These are phyloP conservation scores for Elgaria multicarinata DNA, from an alignment of 2,113 vertebrate species.

Conservation along the genomic window DNA sequence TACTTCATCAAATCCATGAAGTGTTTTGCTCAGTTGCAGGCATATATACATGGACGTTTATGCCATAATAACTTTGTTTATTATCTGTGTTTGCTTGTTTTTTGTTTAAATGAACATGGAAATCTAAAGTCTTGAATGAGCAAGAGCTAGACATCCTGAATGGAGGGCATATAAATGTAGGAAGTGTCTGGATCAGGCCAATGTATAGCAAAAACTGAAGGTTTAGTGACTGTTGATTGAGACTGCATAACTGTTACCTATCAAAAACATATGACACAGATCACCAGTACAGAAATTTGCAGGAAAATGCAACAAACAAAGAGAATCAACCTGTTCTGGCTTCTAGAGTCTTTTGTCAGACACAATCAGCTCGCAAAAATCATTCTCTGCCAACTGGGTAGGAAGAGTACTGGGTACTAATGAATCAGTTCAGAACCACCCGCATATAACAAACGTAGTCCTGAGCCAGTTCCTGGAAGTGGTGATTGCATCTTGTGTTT, in stretches of 20 bases:
- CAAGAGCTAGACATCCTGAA: background rate
- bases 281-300: background rate
- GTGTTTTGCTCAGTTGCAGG: too few relatives aligned
- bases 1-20: too few relatives aligned
- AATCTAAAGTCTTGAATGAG: background rate
- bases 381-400: background rate
- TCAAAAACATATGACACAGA: background rate
- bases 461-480: background rate
- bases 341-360: background rate
- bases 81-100: too few relatives aligned
- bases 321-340: too few relatives aligned
- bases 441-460: background rate
- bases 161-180: too few relatives aligned
- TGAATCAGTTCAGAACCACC: background rate
- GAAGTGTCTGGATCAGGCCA: background rate
- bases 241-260: background rate
- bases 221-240: background rate
- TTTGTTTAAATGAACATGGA: background rate
- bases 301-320: background rate
- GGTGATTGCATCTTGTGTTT: background rate
- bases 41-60: too few relatives aligned
- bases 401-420: too few relatives aligned
- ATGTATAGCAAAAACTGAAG: background rate
- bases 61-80: too few relatives aligned
- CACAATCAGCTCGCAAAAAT: background rate